phyloP scores from a whole-genome alignment of 2,113 vertebrate species.

The Anguilla japonica region DNA sequence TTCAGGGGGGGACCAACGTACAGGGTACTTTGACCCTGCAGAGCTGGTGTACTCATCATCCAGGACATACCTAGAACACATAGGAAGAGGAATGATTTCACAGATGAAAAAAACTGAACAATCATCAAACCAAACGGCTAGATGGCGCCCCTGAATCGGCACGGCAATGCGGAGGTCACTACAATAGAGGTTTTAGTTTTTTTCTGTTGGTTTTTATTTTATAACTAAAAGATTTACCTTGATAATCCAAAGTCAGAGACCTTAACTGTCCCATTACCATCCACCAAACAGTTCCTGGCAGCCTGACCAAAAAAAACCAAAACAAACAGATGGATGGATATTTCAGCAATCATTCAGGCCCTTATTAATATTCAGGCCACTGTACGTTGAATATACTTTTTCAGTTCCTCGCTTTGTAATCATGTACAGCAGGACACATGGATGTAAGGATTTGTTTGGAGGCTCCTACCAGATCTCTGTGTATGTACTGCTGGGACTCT shows the following conservation, averaged over 20 bases:
- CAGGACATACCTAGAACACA: constrained; percentile 82
- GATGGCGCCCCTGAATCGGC: neutral
- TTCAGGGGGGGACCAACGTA: constrained; percentile 97
- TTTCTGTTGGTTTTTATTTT: neutral
- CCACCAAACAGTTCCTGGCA: constrained; percentile 95
- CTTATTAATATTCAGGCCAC: neutral
- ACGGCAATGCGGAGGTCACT: neutral
- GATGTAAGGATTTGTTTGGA: neutral
- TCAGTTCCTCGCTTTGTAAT: neutral
- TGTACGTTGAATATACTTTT: neutral
- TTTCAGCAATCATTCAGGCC: neutral
- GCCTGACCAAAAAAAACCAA: constrained; percentile 72
- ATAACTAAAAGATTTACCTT: constrained; percentile 72
- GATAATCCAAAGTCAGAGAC: constrained; percentile 97
- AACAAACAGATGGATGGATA: neutral
- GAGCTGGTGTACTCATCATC: constrained; percentile 97
- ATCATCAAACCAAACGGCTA: neutral
- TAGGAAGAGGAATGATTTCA: neutral
- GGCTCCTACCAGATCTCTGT: constrained; percentile 89
- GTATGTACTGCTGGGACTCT: constrained; percentile 90
- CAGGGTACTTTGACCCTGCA: constrained; percentile 89
- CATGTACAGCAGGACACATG: constrained; percentile 16
- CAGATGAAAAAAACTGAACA: neutral
- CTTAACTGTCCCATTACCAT: constrained; percentile 85
- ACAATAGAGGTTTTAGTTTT: neutral